These are phyloP conservation scores for Aldrovandia affinis DNA, from an alignment of 2,797 vertebrate species.

Conservation along the genomic window DNA sequence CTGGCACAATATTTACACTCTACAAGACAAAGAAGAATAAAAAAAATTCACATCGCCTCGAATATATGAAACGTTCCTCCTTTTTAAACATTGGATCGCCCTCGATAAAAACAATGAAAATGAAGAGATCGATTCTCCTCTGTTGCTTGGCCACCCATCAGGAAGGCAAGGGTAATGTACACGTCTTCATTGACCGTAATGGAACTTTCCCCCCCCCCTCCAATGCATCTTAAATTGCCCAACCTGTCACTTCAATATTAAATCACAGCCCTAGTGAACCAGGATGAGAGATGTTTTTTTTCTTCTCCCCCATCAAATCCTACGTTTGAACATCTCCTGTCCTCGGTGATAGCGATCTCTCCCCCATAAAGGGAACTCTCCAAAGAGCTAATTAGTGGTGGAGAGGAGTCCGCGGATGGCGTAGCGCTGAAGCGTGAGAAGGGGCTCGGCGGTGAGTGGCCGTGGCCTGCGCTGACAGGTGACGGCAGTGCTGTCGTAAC, in stretches of 20 bases:
- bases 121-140: constrained; percentile 5
- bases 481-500: constrained; percentile 87
- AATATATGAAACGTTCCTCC: constrained; percentile 62
- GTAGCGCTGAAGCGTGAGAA: constrained; percentile 89
- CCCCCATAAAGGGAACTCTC: constrained; percentile 93
- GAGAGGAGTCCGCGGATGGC: constrained; percentile 89
- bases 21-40: constrained; percentile 90
- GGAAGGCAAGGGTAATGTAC: background rate
- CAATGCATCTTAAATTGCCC: constrained; percentile 77
- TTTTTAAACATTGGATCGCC: constrained; percentile 36
- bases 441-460: constrained; percentile 81
- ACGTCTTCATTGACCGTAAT: constrained; percentile 15
- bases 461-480: constrained; percentile 89
- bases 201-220: constrained; percentile 56
- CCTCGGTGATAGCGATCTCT: constrained; percentile 81
- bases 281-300: constrained; percentile 66
- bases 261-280: constrained; percentile 69
- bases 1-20: constrained; percentile 99
- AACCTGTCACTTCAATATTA: constrained; percentile 84
- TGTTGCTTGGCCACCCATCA: background rate
- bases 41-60: constrained; percentile 82
- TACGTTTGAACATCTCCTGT: constrained; percentile 81
- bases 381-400: constrained; percentile 99
- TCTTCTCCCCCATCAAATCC: constrained; percentile 71
- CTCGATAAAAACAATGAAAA: constrained; percentile 13